Evolutionary conservation across 2,113 vertebrate genomes (phyloP).

Genomic region (Percopsis transmontana): DNA sequence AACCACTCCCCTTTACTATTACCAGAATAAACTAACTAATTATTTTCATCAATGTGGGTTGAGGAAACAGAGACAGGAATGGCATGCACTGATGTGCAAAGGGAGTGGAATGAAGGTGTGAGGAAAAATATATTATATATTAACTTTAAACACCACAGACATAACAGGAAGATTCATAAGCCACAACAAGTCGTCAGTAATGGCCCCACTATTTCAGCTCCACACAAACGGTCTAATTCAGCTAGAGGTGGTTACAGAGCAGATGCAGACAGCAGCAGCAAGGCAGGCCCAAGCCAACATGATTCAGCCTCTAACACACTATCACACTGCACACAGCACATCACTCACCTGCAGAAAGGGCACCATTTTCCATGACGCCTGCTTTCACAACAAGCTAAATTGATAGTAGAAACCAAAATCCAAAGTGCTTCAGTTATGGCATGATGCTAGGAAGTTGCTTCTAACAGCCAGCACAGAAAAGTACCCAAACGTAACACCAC

Average conservation of each 20-base stretch:
- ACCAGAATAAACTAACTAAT: too few relatives aligned
- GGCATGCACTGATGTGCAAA: constrained; percentile 1
- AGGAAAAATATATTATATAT: neutral
- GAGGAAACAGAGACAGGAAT: constrained; percentile 6
- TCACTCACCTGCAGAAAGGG: constrained; percentile 50
- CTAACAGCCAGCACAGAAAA: neutral
- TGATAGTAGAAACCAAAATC: constrained; percentile 17
- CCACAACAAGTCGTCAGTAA: too few relatives aligned
- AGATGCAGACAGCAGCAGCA: constrained; percentile 58
- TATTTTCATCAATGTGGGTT: neutral
- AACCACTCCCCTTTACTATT: too few relatives aligned
- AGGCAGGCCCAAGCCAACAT: constrained; percentile 49
- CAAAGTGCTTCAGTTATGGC: neutral
- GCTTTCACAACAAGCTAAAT: constrained; percentile 21
- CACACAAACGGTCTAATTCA: constrained; percentile 62
- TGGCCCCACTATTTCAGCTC: constrained; percentile 40
- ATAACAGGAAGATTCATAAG: constrained; percentile 18
- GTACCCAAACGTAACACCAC: neutral
- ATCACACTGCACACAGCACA: too few relatives aligned
- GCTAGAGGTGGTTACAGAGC: constrained; percentile 51
- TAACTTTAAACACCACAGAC: neutral
- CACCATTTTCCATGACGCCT: constrained; percentile 27
- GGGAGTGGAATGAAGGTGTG: neutral
- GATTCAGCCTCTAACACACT: constrained; percentile 56
- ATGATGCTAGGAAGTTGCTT: neutral